These are phyloP conservation scores for Dissostichus mawsoni DNA, from an alignment of 2,113 vertebrate genomes.

Conservation along the genomic window DNA sequence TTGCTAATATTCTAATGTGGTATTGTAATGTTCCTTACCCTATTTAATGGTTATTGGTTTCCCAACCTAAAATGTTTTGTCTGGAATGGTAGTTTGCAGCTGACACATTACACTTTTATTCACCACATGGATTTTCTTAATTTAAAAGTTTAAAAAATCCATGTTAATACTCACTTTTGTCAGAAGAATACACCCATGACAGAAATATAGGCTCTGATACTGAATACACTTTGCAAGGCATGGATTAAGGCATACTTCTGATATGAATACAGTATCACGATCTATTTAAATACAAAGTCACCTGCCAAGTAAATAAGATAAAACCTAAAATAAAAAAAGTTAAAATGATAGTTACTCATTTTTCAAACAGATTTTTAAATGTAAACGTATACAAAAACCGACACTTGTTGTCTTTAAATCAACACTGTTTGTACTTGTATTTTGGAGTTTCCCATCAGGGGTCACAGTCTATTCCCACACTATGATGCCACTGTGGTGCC, in stretches of 20 bases:
- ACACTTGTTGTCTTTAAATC: too few relatives aligned
- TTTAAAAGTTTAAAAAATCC: background rate
- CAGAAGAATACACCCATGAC: background rate
- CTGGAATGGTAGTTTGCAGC: too few relatives aligned
- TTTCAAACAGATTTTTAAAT: background rate
- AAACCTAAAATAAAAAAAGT: background rate
- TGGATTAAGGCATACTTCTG: background rate
- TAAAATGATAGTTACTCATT: background rate
- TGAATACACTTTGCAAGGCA: background rate
- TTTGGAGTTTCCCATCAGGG: background rate
- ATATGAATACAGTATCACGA: background rate
- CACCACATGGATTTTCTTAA: background rate
- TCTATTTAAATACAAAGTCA: background rate
- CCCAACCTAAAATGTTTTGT: too few relatives aligned
- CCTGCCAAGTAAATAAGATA: background rate
- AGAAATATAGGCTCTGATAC: too few relatives aligned
- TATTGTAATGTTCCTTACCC: too few relatives aligned
- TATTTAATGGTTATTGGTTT: too few relatives aligned
- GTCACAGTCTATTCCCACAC: background rate
- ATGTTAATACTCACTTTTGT: background rate
- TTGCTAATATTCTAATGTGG: too few relatives aligned
- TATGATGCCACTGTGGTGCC: background rate
- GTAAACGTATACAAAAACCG: background rate
- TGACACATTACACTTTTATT: background rate
- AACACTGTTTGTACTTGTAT: background rate